phyloP scores from a whole-genome alignment of 2,113 vertebrate species.

The Colossoma macropomum region DNA sequence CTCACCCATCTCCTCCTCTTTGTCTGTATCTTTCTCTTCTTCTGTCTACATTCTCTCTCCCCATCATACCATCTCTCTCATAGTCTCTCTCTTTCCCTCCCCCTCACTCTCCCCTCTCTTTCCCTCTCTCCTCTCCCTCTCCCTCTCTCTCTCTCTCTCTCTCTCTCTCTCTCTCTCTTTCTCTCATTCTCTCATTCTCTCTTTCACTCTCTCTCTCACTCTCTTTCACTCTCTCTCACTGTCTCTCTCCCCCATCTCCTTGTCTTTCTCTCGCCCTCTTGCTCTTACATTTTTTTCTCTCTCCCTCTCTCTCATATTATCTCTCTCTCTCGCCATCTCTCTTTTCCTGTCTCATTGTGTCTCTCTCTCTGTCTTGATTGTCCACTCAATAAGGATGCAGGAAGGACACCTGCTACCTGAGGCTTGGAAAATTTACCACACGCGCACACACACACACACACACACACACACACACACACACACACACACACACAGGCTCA shows the following conservation, averaged over 20 bases:
- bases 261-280: neutral
- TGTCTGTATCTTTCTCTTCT: neutral
- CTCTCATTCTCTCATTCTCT: neutral
- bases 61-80: neutral
- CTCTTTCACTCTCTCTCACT: neutral
- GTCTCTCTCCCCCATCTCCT: neutral
- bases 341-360: neutral
- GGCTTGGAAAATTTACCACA: constrained; percentile 46
- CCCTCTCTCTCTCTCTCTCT: neutral
- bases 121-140: neutral
- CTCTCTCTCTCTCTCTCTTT: neutral
- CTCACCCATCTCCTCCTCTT: too few relatives aligned
- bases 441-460: neutral
- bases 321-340: neutral
- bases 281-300: constrained; percentile 22
- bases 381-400: constrained; percentile 21
- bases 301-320: neutral
- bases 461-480: neutral
- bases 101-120: neutral
- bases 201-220: neutral
- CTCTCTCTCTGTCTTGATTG: constrained; percentile 4
- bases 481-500: constrained; percentile 2
- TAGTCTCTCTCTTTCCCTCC: neutral
- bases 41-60: neutral
- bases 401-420: constrained; percentile 44